phyloP scores from a whole-genome alignment of 1,140 invertebrate species.

The Drosophila lacertosa region DNA sequence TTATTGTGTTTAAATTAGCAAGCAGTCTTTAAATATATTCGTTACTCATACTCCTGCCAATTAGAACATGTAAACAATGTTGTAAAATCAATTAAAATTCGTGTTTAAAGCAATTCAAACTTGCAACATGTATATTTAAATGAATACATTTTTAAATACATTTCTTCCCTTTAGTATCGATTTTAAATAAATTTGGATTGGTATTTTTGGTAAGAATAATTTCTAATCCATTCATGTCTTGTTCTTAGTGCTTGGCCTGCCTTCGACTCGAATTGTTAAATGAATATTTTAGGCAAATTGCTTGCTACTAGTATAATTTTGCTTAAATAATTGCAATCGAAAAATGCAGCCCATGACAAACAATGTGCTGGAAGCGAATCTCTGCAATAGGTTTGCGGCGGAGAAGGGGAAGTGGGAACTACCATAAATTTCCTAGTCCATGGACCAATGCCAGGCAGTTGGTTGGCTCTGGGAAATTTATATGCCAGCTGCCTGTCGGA shows the following conservation, averaged over 20 bases:
- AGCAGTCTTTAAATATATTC: too few species aligned
- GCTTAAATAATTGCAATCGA: conserved; percentile 49
- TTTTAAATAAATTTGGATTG: too few species aligned
- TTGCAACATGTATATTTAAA: too few species aligned
- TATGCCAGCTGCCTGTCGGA: conserved; percentile 46
- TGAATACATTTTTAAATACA: too few species aligned
- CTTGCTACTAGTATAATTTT: conserved; percentile 20
- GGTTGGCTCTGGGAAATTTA: conserved; percentile 48
- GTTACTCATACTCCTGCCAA: too few species aligned
- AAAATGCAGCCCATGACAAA: conserved; percentile 22
- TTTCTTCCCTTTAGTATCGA: too few species aligned
- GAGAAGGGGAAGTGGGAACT: conserved; percentile 8
- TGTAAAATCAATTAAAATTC: too few species aligned
- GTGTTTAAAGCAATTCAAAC: too few species aligned
- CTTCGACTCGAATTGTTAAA: conserved; percentile 1
- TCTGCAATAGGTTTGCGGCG: conserved; percentile 1
- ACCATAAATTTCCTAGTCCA: conserved; percentile 50
- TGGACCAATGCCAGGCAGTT: conserved; percentile 50
- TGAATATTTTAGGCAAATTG: conserved; percentile 25
- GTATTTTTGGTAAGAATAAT: background rate
- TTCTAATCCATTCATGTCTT: background rate
- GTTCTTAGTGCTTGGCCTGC: background rate
- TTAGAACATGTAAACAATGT: too few species aligned
- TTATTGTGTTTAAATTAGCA: too few species aligned
- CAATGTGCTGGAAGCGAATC: conserved; percentile 22